Evolutionary conservation across 2,113 vertebrate genomes (phyloP).

Genomic region (Hippolais icterina): DNA sequence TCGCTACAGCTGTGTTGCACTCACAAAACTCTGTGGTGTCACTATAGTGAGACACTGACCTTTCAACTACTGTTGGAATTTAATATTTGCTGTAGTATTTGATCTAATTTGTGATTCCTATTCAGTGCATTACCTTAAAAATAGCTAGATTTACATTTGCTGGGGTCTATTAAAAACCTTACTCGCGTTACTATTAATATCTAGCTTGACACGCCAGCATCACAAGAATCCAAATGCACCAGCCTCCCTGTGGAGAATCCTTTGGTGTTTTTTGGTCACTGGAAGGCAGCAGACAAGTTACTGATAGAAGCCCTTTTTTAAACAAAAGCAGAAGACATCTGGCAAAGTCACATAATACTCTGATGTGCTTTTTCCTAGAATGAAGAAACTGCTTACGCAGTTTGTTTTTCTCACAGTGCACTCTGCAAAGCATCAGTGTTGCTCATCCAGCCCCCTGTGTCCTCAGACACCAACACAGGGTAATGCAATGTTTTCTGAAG

Average conservation of each 20-base stretch:
- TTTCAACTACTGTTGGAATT: constrained; percentile 5
- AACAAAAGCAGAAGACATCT: not conserved
- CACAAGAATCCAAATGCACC: not conserved
- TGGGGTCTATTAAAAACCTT: constrained; percentile 25
- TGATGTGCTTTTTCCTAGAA: not conserved
- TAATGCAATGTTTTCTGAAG: not conserved
- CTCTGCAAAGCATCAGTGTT: not conserved
- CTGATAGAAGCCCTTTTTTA: not conserved
- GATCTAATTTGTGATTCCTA: not conserved
- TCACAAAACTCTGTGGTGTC: not conserved
- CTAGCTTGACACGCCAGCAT: not conserved
- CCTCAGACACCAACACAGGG: not conserved
- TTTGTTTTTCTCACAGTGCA: not conserved
- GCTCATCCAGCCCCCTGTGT: not conserved
- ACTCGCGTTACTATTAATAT: not conserved
- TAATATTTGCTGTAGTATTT: not conserved
- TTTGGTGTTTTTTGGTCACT: not conserved
- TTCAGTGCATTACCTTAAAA: not conserved
- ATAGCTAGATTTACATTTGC: constrained; percentile 24
- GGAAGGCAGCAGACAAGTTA: not conserved
- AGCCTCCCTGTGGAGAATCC: not conserved
- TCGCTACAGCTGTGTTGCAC: not conserved
- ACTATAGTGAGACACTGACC: not conserved
- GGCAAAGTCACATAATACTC: not conserved
- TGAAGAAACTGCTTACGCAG: not conserved